phyloP scores from a whole-genome alignment of 2,797 vertebrate genomes.

The Orestias chungarensis region DNA sequence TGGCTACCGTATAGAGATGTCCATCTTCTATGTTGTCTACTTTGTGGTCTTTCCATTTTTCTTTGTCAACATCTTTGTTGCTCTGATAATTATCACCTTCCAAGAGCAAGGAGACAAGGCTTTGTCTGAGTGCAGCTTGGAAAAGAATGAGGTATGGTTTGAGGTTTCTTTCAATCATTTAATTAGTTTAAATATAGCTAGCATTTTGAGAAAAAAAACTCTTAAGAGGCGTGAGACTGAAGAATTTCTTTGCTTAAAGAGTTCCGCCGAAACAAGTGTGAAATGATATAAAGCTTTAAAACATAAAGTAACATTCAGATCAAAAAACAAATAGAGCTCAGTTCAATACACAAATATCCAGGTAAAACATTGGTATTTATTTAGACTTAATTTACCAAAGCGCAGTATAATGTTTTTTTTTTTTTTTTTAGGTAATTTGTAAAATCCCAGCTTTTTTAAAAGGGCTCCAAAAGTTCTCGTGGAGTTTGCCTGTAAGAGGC shows the following conservation, averaged over 20 bases:
- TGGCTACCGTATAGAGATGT: slow-evolving; percentile 95
- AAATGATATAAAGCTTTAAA: background rate
- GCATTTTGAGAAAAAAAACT: too few relatives aligned
- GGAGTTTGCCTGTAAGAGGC: background rate
- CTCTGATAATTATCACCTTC: slow-evolving; percentile 98
- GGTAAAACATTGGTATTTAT: background rate
- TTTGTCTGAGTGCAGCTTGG: slow-evolving; percentile 95
- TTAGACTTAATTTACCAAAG: background rate
- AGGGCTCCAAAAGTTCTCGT: background rate
- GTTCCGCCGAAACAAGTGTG: background rate
- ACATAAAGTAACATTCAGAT: background rate
- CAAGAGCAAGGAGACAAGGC: slow-evolving; percentile 98
- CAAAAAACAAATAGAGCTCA: background rate
- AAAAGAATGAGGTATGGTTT: slow-evolving; percentile 92
- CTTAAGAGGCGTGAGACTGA: too few relatives aligned
- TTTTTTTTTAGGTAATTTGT: background rate
- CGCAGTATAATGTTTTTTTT: background rate
- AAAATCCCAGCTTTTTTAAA: background rate
- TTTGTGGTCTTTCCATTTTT: slow-evolving; percentile 99
- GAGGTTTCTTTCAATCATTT: background rate
- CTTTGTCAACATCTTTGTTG: slow-evolving; percentile 99
- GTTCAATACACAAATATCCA: background rate
- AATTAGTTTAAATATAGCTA: background rate
- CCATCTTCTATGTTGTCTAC: slow-evolving; percentile 98
- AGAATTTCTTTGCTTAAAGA: background rate